A percentile compares a stretch with the other conserved stretches of the same genome.
These are phyloP conservation scores for Pipistrellus kuhlii DNA, from an alignment of 2,797 vertebrate species.

Conservation along the genomic window DNA sequence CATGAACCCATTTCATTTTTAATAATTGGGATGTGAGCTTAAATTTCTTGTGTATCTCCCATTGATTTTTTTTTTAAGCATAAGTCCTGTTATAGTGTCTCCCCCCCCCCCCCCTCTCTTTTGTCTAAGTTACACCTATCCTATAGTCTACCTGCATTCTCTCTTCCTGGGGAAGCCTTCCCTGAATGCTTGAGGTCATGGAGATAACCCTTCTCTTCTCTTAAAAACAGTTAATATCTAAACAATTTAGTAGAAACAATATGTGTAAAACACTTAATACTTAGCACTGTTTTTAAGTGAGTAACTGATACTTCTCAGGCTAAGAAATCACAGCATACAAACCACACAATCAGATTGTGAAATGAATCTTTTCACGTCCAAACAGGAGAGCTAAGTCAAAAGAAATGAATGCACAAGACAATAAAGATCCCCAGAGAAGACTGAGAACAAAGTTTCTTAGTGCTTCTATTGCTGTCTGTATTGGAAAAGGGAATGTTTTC, in stretches of 20 bases:
- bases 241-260: conserved; percentile 10
- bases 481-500: background rate
- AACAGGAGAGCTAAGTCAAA: background rate
- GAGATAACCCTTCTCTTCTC: background rate
- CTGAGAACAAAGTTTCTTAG: background rate
- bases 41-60: background rate
- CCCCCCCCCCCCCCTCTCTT: too few relatives aligned
- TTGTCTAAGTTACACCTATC: background rate
- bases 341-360: background rate
- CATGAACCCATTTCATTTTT: background rate
- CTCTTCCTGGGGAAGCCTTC: background rate
- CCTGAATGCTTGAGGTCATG: background rate
- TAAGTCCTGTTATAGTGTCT: background rate
- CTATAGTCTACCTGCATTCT: background rate
- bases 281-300: background rate
- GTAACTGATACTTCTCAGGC: background rate
- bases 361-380: background rate
- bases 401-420: background rate
- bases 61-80: background rate
- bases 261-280: background rate
- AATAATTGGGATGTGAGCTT: background rate
- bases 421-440: background rate
- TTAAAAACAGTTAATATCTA: background rate
- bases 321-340: conserved; percentile 40
- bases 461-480: background rate